Evolutionary conservation across 2,888 invertebrate species (phyloP), one percentile per base, ranked within the genome.

Genomic region (Lithosia quadra): DNA sequence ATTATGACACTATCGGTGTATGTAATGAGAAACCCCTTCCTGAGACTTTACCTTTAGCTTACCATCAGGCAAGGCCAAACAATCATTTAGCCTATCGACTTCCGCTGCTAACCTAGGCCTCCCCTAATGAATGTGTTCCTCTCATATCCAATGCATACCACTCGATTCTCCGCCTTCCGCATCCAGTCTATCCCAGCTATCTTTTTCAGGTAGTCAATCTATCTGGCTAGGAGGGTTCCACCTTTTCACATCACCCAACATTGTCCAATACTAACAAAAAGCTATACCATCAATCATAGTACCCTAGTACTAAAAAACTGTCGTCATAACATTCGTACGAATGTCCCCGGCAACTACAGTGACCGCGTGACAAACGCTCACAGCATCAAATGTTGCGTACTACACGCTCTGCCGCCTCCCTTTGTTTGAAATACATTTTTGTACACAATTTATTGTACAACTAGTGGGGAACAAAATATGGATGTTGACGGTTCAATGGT

Each of bases 371-470:
- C 79, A 74, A 79, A 71, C 70, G 69, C 73, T 78, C 74, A 76
- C 75, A 72, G 68, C 68, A 55, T 79, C 77, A 80, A 80, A 82
- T 75, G 74, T 80, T 77, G 74, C 80, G 78, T 80, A 67, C 72
- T 49, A 68, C 68, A 72, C 77, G 82, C 76, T 75, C 71, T 75
- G 73, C 70, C 71, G 71, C 72, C 66, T 68, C 71, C 61, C 72
- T 74, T 81, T 77, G 77, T 80, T 77, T 76, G 68, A 65, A 78
- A 76, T 76, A 76, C 73, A 72, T 79, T 80, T 78, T 78, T 74
- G 74, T 68, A 59, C 66, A 24, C 66, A 69, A 79, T 79, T 79
- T 79, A 79, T 79, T 71, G 72, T 49, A 53, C 70, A 53, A 67
- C 66, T 70, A 65, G 67, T 64, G 65, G n/a, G 63, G 15, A 49